Evolutionary conservation across 1,140 invertebrate species (phyloP), one percentile per base, ranked within the genome.

Genomic region (Drosophila willistoni): DNA sequence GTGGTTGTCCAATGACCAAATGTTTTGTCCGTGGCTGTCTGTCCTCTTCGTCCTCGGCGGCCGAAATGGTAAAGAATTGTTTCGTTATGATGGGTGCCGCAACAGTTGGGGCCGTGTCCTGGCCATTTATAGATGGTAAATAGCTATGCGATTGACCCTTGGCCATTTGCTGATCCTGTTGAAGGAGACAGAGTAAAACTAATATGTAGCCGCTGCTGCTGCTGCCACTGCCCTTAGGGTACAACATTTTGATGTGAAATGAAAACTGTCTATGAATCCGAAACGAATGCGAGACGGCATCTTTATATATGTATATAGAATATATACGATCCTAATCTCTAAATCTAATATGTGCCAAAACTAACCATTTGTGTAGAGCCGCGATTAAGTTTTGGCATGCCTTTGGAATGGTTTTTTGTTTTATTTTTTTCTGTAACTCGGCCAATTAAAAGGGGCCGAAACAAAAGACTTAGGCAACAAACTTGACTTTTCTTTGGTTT

Each of bases 1-100:
- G 95, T 44, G 95, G 61, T 1, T 94, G 93, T 17, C 91, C 91
- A 7, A 92, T 81, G 0, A 92, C 44, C 17, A 92, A 61, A 54
- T 91, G 90, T 59, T 77, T 91, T 22, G 29, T 75, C n/a, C 69
- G 55, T 1, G 67, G 69, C 61, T 81, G 72, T 34, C 55, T 33
- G 0, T 10, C 44, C 7, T 78, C 73, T n/a, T 90, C 78, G 60
- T 92, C 91, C 59, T 91, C 91, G 0, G 91, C 87, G 0, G 91
- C 77, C 0, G 91, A 82, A 1, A 92, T 56, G 29, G 69, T 73
- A 14, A 81, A 92, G 63, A 92, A 92, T 14, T 91, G 82, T 39
- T 92, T 92, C 7, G 78, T 86, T 17, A 92, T 74, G 1, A 92
- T 62, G 5, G 91, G 85, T 17, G 69, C 55, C 34, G 47, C 47